Percentiles rank a stretch among this genome's conserved stretches.
phyloP scores from a whole-genome alignment of 2,797 vertebrate species.

The Cheirogaleus major region DNA sequence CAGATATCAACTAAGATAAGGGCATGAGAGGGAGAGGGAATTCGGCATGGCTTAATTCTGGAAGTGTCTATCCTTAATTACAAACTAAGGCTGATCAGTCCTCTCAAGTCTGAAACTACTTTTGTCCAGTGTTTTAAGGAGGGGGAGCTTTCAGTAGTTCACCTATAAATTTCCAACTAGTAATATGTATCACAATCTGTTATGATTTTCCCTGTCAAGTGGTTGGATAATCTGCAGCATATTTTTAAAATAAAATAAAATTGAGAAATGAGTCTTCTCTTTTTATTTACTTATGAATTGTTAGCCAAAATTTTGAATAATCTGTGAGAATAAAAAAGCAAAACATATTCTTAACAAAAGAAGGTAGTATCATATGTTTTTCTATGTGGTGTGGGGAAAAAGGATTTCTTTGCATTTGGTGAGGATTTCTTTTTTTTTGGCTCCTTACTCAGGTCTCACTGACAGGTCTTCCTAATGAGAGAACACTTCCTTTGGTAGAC shows the following conservation, averaged over 20 bases:
- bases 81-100: not conserved
- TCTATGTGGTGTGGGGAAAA: not conserved
- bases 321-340: not conserved
- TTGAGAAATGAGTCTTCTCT: not conserved
- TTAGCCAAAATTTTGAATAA: not conserved
- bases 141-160: not conserved
- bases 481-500: conserved; percentile 3
- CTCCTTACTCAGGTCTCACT: not conserved
- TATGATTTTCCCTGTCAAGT: not conserved
- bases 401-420: not conserved
- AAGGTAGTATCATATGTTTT: not conserved
- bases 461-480: not conserved
- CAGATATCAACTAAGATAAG: not conserved
- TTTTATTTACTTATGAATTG: conserved; percentile 16
- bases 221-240: not conserved
- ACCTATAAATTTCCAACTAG: not conserved
- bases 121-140: not conserved
- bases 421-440: no score
- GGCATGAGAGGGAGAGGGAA: not conserved
- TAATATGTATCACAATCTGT: not conserved
- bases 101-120: not conserved
- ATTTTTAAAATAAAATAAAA: conserved; percentile 29
- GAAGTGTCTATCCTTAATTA: not conserved
- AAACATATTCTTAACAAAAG: not conserved
- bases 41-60: not conserved